Conservation (phyloP, 2,888 invertebrate species). For the Scelioninae gen. 1 region DNA sequence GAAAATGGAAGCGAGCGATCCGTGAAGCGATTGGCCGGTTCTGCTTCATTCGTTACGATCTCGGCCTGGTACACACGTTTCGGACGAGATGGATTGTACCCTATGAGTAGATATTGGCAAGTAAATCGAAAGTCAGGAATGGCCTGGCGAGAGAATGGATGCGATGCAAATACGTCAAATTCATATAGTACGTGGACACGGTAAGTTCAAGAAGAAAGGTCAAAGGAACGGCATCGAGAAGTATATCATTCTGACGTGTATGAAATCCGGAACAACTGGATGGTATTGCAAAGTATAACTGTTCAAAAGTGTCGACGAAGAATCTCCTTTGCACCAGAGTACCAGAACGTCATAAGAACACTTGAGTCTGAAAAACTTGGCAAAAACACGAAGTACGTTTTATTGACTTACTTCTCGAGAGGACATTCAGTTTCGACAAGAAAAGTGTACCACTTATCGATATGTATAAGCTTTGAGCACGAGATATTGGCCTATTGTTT, state of each 20-base stretch:
- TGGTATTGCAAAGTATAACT: slow-evolving; percentile 42
- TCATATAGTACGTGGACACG: slow-evolving; percentile 34
- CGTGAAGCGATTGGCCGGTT: slow-evolving; percentile 55
- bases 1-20: slow-evolving; percentile 55
- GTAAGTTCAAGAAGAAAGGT: no score
- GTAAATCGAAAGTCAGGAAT: slow-evolving; percentile 11
- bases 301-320: slow-evolving; percentile 54
- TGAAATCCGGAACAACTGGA: slow-evolving; percentile 31
- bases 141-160: slow-evolving; percentile 13
- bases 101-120: no score
- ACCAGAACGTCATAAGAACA: slow-evolving; percentile 64
- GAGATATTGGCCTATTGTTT: slow-evolving; percentile 51
- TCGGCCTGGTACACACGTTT: slow-evolving; percentile 36
- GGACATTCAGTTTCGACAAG: slow-evolving; percentile 59
- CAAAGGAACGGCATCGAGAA: slow-evolving; percentile 16
- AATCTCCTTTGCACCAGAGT: slow-evolving; percentile 56
- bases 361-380: slow-evolving; percentile 71
- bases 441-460: slow-evolving; percentile 58
- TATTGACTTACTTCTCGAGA: slow-evolving; percentile 65
- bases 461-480: slow-evolving; percentile 42
- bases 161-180: slow-evolving; percentile 38
- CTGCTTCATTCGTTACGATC: no score
- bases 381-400: slow-evolving; percentile 71
- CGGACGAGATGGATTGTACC: slow-evolving; percentile 39
- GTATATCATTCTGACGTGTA: slow-evolving; percentile 47